Percentiles rank a stretch among this genome's conserved stretches.
These are phyloP conservation scores for Nematostella vectensis DNA, from an alignment of 92 coral and sea anemone genomes.

Conservation along the genomic window DNA sequence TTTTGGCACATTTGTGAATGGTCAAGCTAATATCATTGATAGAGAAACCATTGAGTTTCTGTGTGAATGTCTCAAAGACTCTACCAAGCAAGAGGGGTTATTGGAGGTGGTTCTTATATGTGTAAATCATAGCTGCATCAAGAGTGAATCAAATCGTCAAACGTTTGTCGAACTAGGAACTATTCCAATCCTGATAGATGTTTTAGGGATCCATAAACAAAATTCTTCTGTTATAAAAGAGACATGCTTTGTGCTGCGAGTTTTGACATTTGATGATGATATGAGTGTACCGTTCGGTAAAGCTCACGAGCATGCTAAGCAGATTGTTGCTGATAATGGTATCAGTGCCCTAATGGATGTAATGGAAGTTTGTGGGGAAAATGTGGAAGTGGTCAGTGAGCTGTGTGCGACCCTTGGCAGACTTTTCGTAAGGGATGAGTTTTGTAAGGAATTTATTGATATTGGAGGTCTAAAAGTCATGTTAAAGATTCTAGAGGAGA, in stretches of 20 bases:
- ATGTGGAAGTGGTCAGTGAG: slow-evolving; percentile 52
- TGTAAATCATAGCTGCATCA: slow-evolving; percentile 42
- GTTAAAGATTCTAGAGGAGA: slow-evolving; percentile 50
- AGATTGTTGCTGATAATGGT: slow-evolving; percentile 71
- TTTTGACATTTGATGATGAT: slow-evolving; percentile 78
- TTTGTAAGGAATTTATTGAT: slow-evolving; percentile 74
- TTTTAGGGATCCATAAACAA: slow-evolving; percentile 30
- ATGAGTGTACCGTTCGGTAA: slow-evolving; percentile 85
- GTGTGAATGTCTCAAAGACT: slow-evolving; percentile 48
- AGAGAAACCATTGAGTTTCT: slow-evolving; percentile 40
- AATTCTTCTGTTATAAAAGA: slow-evolving; percentile 30
- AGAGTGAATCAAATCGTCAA: slow-evolving; percentile 78
- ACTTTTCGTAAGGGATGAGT: slow-evolving; percentile 70
- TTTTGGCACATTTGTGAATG: slow-evolving; percentile 41
- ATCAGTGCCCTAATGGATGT: slow-evolving; percentile 40
- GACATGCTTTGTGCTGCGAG: slow-evolving; percentile 59
- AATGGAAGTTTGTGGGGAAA: slow-evolving; percentile 21
- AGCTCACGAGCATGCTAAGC: slow-evolving; percentile 85
- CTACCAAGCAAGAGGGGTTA: slow-evolving; percentile 9
- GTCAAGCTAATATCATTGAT: slow-evolving; percentile 54
- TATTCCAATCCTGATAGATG: slow-evolving; percentile 44
- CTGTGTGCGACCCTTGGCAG: slow-evolving; percentile 67
- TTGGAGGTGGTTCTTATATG: slow-evolving; percentile 32
- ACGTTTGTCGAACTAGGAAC: slow-evolving; percentile 55
- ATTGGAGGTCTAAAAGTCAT: slow-evolving; percentile 65